phyloP scores from a whole-genome alignment of 2,113 vertebrate genomes.

The Progne subis region DNA sequence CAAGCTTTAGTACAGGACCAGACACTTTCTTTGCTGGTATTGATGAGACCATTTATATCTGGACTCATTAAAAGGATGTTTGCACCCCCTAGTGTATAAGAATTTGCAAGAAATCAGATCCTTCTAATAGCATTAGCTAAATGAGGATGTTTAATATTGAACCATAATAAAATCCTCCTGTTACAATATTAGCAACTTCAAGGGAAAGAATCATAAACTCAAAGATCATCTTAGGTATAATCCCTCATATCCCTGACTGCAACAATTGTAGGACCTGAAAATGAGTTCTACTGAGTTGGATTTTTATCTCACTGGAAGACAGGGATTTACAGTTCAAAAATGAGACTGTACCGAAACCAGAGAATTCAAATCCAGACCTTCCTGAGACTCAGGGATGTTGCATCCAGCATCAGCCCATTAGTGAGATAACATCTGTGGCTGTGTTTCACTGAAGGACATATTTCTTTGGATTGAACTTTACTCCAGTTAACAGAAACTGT shows the following conservation, averaged over 20 bases:
- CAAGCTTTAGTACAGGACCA: not conserved
- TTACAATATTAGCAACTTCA: not conserved
- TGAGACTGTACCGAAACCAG: not conserved
- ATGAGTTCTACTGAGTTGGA: not conserved
- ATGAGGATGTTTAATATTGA: not conserved
- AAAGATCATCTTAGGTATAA: not conserved
- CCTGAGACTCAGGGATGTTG: not conserved
- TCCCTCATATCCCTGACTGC: not conserved
- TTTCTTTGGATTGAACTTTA: not conserved
- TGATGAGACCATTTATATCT: not conserved
- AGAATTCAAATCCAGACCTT: not conserved
- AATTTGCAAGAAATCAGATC: not conserved
- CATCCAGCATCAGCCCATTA: not conserved
- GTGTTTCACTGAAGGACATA: not conserved
- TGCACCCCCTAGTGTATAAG: conserved; percentile 69
- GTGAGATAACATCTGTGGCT: not conserved
- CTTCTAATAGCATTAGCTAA: not conserved
- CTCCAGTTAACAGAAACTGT: not conserved
- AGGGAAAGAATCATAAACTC: not conserved
- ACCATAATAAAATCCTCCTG: not conserved
- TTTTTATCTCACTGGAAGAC: not conserved
- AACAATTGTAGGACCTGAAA: not conserved
- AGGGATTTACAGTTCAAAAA: not conserved
- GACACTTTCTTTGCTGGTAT: not conserved
- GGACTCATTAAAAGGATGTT: conserved; percentile 38